Conservation (phyloP, 1,140 invertebrate species). For the Zaprionus nigranus region DNA sequence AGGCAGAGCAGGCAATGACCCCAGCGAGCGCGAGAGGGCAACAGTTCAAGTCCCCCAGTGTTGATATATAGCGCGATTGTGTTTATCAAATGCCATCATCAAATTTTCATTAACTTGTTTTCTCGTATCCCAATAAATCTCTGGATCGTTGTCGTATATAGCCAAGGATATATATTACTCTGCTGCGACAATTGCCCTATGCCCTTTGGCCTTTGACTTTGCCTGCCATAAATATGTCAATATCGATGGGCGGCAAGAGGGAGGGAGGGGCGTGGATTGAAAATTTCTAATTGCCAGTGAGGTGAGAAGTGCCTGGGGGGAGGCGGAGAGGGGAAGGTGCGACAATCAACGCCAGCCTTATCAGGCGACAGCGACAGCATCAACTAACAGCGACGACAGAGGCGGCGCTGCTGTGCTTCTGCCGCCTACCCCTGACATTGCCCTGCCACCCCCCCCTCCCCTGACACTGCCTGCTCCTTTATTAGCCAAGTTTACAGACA, state of each 20-base stretch:
- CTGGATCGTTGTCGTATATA: background rate
- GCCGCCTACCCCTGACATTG: too few species aligned
- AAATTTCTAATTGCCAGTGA: constrained; percentile 42
- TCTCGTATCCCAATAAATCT: constrained; percentile 64
- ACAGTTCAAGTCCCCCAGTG: constrained; percentile 17
- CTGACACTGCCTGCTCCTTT: constrained; percentile 56
- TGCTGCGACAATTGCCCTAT: constrained; percentile 3
- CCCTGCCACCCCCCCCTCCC: too few species aligned
- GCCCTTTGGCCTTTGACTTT: background rate
- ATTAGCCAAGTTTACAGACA: constrained; percentile 84
- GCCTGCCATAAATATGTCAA: constrained; percentile 37
- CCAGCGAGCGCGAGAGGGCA: background rate
- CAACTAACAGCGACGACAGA: constrained; percentile 16
- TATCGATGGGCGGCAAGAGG: background rate
- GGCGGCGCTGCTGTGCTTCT: background rate
- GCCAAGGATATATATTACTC: background rate
- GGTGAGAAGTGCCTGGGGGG: constrained; percentile 10
- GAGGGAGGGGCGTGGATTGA: background rate
- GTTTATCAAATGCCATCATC: constrained; percentile 79
- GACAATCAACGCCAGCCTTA: constrained; percentile 28
- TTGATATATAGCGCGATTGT: constrained; percentile 68
- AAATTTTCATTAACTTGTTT: constrained; percentile 80
- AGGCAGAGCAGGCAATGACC: constrained; percentile 50
- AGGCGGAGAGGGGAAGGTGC: background rate
- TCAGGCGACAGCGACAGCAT: constrained; percentile 10